Evolutionary conservation across 2,888 invertebrate species (phyloP), one percentile per base, ranked within the genome.

Genomic region (Agriotes lineatus): DNA sequence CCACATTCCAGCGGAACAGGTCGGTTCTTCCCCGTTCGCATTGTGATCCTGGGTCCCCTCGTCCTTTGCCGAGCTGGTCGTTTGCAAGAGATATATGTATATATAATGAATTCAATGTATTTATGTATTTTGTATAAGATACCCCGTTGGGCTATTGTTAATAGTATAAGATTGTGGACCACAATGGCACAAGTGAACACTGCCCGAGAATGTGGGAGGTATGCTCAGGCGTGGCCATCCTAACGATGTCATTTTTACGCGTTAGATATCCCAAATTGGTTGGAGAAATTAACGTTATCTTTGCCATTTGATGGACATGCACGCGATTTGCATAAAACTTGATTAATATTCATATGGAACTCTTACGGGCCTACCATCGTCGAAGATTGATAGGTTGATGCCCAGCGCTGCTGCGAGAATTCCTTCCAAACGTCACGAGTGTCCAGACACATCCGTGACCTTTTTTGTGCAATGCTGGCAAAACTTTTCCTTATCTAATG

Each of bases 91-190:
- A 83, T 83, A 82, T 81, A 83, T 82, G 82, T 83, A 81, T 82
- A 82, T 82, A 83, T 84, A 84, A 84, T 84, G 83, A 84, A 84
- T 84, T 83, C 83, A 84, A 83, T 84, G 83, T 84, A 84, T 84
- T 83, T 84, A 84, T 84, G 83, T 84, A 84, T 84, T 84, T 84
- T 84, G 83, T 83, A 82, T 82, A 81, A 80, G 83, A 81, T 82
- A 82, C 80, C 84, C 84, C 81, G 83, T 82, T 76, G 83, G 79
- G 82, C 82, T 77, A 83, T 84, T 84, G 84, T 84, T 82, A 82
- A 82, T 82, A 81, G 81, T 80, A 82, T 81, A 83, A 83, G 82
- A 83, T 83, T 82, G 81, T 80, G 81, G 81, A 80, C 81, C 78
- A 82, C 82, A 82, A 82, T 81, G 81, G 80, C 79, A 76, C 78